Evolutionary conservation across 2,797 vertebrate species (phyloP).

Genomic region (Bovichtus variegatus): DNA sequence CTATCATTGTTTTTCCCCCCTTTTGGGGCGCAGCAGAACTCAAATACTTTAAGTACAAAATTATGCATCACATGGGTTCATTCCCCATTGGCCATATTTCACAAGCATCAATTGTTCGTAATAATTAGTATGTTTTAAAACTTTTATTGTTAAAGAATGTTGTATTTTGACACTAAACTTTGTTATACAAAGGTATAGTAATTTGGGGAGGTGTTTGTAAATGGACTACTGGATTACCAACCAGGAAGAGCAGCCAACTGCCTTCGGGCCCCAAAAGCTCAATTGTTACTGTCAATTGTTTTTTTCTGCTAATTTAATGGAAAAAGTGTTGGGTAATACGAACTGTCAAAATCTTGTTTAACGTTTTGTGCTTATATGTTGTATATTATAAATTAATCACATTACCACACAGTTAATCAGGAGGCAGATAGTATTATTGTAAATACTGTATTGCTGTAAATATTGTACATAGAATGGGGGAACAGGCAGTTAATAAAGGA

Average conservation of each 20-base stretch:
- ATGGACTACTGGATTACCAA: not conserved
- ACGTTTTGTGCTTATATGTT: not conserved
- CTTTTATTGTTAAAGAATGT: not conserved
- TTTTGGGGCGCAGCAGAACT: no score
- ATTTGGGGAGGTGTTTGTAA: not conserved
- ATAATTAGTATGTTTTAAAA: not conserved
- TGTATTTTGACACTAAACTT: not conserved
- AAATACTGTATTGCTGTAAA: no score
- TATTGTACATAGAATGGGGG: not conserved
- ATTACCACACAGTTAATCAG: not conserved
- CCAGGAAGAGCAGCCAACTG: not conserved
- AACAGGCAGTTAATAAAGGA: not conserved
- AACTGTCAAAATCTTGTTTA: not conserved
- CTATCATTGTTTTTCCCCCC: not conserved
- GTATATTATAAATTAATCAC: not conserved
- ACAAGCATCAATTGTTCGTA: not conserved
- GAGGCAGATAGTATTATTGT: not conserved
- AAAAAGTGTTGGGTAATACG: not conserved
- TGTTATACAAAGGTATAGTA: not conserved
- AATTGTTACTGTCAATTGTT: not conserved
- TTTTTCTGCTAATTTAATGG: not conserved
- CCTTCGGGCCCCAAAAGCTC: not conserved
- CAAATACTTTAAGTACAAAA: no score
- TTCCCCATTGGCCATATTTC: not conserved
- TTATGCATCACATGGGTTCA: no score